Base-by-base conservation (phyloP, 2,113 vertebrate genomes). In the Muntiacus muntjak region DNA sequence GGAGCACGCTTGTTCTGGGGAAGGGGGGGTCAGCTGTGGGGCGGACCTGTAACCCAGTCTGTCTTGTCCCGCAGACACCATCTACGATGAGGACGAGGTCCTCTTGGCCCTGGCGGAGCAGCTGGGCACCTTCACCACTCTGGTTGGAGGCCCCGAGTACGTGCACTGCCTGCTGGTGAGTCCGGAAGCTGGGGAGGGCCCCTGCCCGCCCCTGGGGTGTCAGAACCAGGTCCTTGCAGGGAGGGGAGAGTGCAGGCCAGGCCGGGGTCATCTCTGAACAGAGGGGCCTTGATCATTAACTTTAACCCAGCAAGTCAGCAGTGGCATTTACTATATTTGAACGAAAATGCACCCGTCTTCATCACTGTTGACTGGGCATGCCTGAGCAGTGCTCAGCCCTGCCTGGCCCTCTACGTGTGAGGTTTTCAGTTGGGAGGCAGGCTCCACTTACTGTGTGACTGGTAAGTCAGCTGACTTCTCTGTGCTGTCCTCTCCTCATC, bases 71-170 rank as follows among this genome's bases (percentile, higher is more conserved):
- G 9, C 96, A 99, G 99, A 99, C 9, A 99, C 99, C 45, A 99
- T 99, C 94, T 99, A 99, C 12, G 99, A 99, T 95, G 99, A 99
- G 40, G 99, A 99, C 10, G 99, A 99, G 89, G 99, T 99, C 55
- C 98, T 99, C n/a, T 52, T 99, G 95, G 99, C 99, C 3, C 94
- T 99, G 98, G 99, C 99, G 0, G 99, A 99, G 57, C 99, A 99
- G 95, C 97, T 99, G 94, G 99, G 99, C 25, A 98, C 98, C 45
- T 99, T 99, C 92, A 99, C 99, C 4, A 95, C 98, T 7, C 96
- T 99, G 94, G 99, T 99, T 2, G 99, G 99, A 36, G 99, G 99
- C 19, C 98, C 99, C 0, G 98, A 99, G 85, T 98, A 98, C 2
- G 99, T 99, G n/a, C 98, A 99, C 87, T 99, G 99, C 92, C 97